Base-by-base conservation (phyloP, 37 sponge, comb jelly and placozoan species). In the Halisarca cf. caerulea region DNA sequence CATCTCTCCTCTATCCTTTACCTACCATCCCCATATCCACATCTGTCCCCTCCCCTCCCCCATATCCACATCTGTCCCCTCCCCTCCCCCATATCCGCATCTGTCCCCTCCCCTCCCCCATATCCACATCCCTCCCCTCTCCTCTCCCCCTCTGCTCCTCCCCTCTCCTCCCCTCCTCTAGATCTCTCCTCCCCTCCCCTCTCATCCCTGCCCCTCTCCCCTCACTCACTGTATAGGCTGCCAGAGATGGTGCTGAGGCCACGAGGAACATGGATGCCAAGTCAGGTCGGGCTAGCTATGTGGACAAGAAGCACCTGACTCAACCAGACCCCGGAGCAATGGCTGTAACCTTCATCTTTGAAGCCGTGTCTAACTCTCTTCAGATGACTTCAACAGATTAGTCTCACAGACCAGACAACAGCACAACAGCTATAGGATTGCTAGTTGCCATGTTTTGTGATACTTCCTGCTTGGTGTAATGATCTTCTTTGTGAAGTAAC, bases 231-330 rank as follows among this genome's bases (percentile, higher is more conserved):
- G n/a, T n/a, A 47, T 47, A 93, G 94, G 94, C 88, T 30, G 86
- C 91, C 35, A 44, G 77, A 36, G 51, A 38, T 17, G 96, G 96
- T 6, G 90, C 94, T 0, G 39, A 68, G 58, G 82, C 77, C 17
- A 96, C 96, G 14, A 42, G 24, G 17, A 27, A 45, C 11, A 93
- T 96, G 94, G 34, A 44, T n/a, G 96, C 96, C 23, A 82, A 59
- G 45, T 91, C 96, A 18, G 96, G 96, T 24, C 37, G 96, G 51
- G 93, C 96, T 28, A 92, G 93, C 82, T 88, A 96, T 47, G 89
- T 93, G 57, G 66, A 82, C 70, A 30, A 33, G 2, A 66, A 82
- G n/a, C 91, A 86, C n/a, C 80, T 92, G 35, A 92, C 82, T n/a
- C 84, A 86, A 0, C 82, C 82, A 11, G 96, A 93, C 53, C 91